Base-by-base conservation (phyloP, 2,888 invertebrate genomes). In the Tricholauxania praeusta region DNA sequence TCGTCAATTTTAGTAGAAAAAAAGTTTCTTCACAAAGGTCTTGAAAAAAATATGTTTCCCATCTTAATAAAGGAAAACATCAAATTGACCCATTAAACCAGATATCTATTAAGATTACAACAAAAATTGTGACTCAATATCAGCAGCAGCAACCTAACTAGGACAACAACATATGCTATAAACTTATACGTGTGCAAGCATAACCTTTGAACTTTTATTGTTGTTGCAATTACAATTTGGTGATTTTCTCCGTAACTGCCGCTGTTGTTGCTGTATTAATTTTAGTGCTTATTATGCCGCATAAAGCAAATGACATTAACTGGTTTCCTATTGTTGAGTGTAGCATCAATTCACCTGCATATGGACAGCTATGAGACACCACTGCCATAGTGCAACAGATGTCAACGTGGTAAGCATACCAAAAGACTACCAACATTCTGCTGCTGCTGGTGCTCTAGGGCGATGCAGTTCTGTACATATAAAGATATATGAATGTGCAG, bases 261-360 rank as follows among this genome's bases (percentile, higher is more conserved):
- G 22, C n/a, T 51, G 53, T 65, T 51, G 53, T 39, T 53, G 19
- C 22, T 15, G 12, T 66, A 28, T 28, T 57, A 28, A 12, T 28
- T 19, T 57, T 12, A 17, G 57, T 22, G 19, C 57, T 57, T 28
- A 57, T 57, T 57, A 57, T 57, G 57, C 28, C 57, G 22, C 19
- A 12, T 57, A 12, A 12, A 57, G 32, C 28, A 28, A 65, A 51
- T 65, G 52, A 66, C 66, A 66, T 66, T 17, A 53, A 52, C 12
- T 28, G 28, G 39, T 55, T 65, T 65, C n/a, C 15, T 51, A 3
- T 52, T 6, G 39, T 17, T n/a, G 12, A 17, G 15, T 32, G 53
- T 17, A n/a, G 55, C 39, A 39, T 39, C 39, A 39, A 39, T 39
- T 39, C 51, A 52, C n/a, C 32, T 55, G n/a, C 17, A 55, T 39